Base-by-base conservation (phyloP, 2,113 vertebrate species). In the Odontesthes bonariensis region DNA sequence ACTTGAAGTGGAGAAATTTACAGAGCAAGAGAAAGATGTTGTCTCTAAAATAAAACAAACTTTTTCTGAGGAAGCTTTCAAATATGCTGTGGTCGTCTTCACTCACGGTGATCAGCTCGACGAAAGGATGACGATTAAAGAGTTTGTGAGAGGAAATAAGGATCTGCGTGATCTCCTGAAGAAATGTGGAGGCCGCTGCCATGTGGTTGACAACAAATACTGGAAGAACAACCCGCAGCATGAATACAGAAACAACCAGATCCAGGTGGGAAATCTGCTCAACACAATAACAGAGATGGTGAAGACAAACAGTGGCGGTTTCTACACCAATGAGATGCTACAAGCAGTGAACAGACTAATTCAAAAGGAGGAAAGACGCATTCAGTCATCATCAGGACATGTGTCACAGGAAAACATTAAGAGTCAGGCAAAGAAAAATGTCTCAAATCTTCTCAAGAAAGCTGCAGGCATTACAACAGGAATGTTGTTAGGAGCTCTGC, bases 191-290 rank as follows among this genome's bases (percentile, higher is more conserved):
- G 74, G 80, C n/a, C 66, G 81, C 0, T 89, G 81, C 7, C 84
- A 87, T 11, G 79, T 92, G 53, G 33, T 86, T 13, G 86, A 92
- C 20, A 92, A 86, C 16, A 89, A 56, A 58, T 20, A 83, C 69
- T 88, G 87, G 87, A 64, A 76, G 2, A 33, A 72, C 23, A 53
- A 63, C 0, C n/a, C 1, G 23, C 59, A 52, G 19, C 1, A 69
- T 0, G 19, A 35, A 1, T 76, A 89, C 73, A 67, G 65, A 38
- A 83, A 32, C 54, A 90, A 89, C 72, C 57, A 22, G 46, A 23
- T 73, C 22, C 89, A 88, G 53, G 0, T 89, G 19, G 56, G 35
- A 38, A 38, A 38, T 7, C 35, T 38, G 35, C 35, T 38, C 35
- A 10, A 38, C 35, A 38, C 35, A 38, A 38, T 38, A 8, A 38